Base-by-base conservation (phyloP, 2,888 invertebrate genomes). In the Epistrophe grossulariae region DNA sequence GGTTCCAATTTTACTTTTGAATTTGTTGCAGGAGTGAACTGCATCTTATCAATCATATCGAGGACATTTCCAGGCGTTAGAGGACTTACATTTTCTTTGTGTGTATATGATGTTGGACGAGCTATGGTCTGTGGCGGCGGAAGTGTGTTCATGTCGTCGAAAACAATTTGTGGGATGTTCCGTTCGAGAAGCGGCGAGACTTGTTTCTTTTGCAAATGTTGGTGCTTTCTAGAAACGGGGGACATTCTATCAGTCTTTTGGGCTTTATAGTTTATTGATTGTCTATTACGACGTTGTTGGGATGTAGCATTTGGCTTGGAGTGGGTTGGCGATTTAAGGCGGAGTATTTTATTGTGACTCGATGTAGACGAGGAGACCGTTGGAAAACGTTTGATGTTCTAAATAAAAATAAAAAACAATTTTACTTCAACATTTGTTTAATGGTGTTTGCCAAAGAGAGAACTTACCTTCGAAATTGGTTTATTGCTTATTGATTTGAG, bases 401-500 rank as follows among this genome's bases (percentile, higher is more conserved):
- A 8, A 9, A 43, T 15, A 13, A 60, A 38, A 13, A 52, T 4
- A n/a, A 15, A 15, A 24, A 48, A 15, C 7, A 28, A 55, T 28
- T 28, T 28, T 4, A 1, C 11, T 1, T 28, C 6, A 55, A n/a
- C 1, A 24, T 28, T 24, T 52, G 6, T 13, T 24, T 15, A 0
- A 15, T 4, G 13, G 1, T 55, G 11, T 15, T 52, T 28, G 13
- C 1, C 0, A 5, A 15, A 10, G 40, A 9, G 0, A 10, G 11
- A 68, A 31, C 48, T 88, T 85, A 92, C 92, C 90, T 90, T 92
- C 19, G 82, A 55, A 17, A 38, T 5, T 28, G 90, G 90, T 88
- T 91, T 92, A 43, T 89, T 91, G 48, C 90, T 89, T 31, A 94
- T 90, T 64, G 95, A 94, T 91, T 96, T 96, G 17, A 95, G 93